A percentile compares a stretch with the other conserved stretches of the same genome.
phyloP scores from a whole-genome alignment of 2,888 invertebrate genomes.

The Melinopterus prodromus region DNA sequence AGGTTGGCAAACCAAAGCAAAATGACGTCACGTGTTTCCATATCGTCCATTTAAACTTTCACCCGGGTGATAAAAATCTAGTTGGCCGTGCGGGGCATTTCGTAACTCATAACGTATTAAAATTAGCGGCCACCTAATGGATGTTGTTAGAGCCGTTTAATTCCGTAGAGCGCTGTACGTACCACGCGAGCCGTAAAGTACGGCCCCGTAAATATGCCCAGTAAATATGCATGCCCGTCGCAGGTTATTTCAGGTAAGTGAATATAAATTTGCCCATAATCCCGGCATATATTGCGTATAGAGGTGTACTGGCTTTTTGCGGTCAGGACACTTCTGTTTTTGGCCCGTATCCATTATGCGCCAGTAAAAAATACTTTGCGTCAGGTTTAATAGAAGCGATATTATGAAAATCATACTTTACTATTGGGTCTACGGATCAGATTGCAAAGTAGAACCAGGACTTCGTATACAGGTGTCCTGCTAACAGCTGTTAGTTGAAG shows the following conservation, averaged over 20 bases:
- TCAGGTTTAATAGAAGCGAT: conserved; percentile 14
- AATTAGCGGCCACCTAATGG: not conserved
- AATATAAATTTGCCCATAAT: conserved; percentile 24
- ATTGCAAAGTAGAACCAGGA: not conserved
- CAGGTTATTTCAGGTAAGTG: conserved; percentile 21
- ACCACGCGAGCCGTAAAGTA: not conserved
- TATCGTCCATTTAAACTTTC: too few species aligned
- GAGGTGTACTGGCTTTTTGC: conserved; percentile 7
- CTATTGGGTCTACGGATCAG: not conserved
- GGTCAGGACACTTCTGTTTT: not conserved
- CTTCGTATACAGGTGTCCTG: not conserved
- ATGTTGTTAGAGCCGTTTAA: not conserved
- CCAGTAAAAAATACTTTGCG: conserved; percentile 22
- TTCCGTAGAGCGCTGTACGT: not conserved
- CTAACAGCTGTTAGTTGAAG: too few species aligned
- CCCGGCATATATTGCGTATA: conserved; percentile 13
- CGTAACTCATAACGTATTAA: conserved; percentile 4
- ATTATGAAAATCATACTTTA: conserved; percentile 8
- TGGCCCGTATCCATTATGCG: conserved; percentile 16
- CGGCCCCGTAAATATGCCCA: not conserved
- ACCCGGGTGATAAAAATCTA: too few species aligned
- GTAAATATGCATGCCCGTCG: not conserved
- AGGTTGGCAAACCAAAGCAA: too few species aligned
- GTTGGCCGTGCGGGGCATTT: not conserved
- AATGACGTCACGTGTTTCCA: too few species aligned